phyloP scores from a whole-genome alignment of 1,140 invertebrate genomes.

The Bombus pascuorum region DNA sequence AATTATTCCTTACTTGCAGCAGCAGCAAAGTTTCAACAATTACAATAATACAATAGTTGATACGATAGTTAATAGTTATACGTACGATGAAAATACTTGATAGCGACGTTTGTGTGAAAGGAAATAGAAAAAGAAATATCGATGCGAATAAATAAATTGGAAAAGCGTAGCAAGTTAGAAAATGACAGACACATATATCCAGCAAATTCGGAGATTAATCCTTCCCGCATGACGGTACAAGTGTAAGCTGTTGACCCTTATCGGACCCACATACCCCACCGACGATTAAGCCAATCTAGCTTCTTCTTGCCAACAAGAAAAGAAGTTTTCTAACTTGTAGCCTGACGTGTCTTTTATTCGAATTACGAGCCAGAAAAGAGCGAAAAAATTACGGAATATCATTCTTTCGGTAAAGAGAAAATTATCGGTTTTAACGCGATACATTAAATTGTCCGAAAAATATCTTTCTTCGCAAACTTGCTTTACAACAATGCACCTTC shows the following conservation, averaged over 20 bases:
- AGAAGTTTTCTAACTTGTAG: neutral
- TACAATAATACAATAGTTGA: too few relatives aligned
- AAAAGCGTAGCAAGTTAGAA: neutral
- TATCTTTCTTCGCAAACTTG: too few relatives aligned
- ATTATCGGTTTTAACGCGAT: too few relatives aligned
- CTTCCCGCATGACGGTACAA: conserved; percentile 22
- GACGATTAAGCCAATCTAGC: neutral
- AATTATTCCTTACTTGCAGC: too few relatives aligned
- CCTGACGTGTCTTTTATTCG: neutral
- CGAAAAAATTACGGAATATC: neutral
- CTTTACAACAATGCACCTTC: too few relatives aligned
- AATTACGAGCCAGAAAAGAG: neutral
- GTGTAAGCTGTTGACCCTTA: neutral
- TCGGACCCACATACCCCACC: conserved; percentile 13
- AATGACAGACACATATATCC: neutral
- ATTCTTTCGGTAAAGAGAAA: neutral
- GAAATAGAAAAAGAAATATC: too few relatives aligned
- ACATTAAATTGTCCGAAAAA: too few relatives aligned
- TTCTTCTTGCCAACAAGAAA: neutral
- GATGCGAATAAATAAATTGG: neutral
- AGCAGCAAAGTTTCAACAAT: too few relatives aligned
- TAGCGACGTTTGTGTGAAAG: too few relatives aligned
- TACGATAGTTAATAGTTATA: too few relatives aligned
- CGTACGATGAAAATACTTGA: too few relatives aligned
- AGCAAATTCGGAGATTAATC: conserved; percentile 3